Conservation (phyloP, 2,888 invertebrate species). For the Cantharis lateralis region DNA sequence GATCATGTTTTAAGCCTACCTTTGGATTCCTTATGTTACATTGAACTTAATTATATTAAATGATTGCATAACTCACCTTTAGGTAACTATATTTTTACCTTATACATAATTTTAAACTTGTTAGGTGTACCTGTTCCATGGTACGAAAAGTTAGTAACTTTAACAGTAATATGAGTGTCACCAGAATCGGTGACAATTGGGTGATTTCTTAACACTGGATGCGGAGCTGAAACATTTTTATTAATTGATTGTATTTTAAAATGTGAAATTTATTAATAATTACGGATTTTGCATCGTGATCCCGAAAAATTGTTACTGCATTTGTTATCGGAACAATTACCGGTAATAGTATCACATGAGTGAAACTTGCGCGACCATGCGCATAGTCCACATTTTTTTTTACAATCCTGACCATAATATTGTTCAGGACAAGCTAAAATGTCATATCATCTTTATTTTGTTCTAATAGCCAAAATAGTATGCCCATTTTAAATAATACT, state of each 20-base stretch:
- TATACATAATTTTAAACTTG: neutral
- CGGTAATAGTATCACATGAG: slow-evolving; percentile 10
- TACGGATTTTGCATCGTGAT: slow-evolving; percentile 10
- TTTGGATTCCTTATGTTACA: too few species aligned
- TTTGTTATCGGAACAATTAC: neutral
- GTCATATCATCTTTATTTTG: neutral
- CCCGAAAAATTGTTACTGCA: neutral
- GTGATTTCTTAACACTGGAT: slow-evolving; percentile 13
- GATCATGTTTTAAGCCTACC: too few species aligned
- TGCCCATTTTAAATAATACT: neutral
- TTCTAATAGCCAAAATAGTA: neutral
- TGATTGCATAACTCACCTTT: too few species aligned
- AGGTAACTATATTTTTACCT: neutral
- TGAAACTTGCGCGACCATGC: too few species aligned
- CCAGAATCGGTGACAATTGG: slow-evolving; percentile 1
- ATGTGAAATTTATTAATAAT: neutral
- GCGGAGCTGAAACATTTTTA: slow-evolving; percentile 4
- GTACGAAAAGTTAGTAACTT: slow-evolving; percentile 12
- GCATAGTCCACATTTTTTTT: slow-evolving; percentile 15
- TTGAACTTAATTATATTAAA: too few species aligned
- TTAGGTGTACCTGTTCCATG: slow-evolving; percentile 2
- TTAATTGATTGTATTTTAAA: neutral
- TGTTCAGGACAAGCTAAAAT: slow-evolving; percentile 8
- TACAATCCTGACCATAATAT: slow-evolving; percentile 17
- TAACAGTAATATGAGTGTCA: neutral